Conservation (phyloP, 2,113 vertebrate species). For the Gambusia holbrooki region DNA sequence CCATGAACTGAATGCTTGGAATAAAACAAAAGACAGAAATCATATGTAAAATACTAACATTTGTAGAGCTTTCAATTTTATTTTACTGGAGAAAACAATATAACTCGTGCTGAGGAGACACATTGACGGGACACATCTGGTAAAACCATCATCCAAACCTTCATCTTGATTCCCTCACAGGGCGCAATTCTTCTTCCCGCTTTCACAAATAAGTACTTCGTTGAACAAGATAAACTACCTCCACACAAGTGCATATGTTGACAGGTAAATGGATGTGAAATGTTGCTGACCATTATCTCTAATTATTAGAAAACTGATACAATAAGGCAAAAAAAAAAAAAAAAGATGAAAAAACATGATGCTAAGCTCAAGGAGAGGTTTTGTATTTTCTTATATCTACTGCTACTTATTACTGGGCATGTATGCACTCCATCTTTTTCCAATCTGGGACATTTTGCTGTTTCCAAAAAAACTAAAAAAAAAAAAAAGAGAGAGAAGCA, state of each 20-base stretch:
- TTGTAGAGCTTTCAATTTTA: slow-evolving; percentile 55
- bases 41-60: slow-evolving; percentile 54
- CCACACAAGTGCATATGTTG: slow-evolving; percentile 28
- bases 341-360: slow-evolving; percentile 24
- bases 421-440: slow-evolving; percentile 16
- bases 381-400: neutral
- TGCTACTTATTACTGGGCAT: neutral
- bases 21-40: slow-evolving; percentile 25
- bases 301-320: slow-evolving; percentile 17
- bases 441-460: slow-evolving; percentile 21
- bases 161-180: slow-evolving; percentile 6
- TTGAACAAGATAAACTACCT: neutral
- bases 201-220: slow-evolving; percentile 48
- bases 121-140: slow-evolving; percentile 5
- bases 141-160: slow-evolving; percentile 19
- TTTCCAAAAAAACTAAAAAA: slow-evolving; percentile 32
- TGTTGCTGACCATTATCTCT: neutral
- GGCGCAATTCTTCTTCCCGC: neutral
- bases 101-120: slow-evolving; percentile 49
- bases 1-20: slow-evolving; percentile 50
- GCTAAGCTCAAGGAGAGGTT: neutral
- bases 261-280: neutral
- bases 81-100: slow-evolving; percentile 59
- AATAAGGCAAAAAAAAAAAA: slow-evolving; percentile 33
- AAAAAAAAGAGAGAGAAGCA: neutral